These are phyloP conservation scores for Gortyna flavago DNA, from an alignment of 2,888 invertebrate species.

Conservation along the genomic window DNA sequence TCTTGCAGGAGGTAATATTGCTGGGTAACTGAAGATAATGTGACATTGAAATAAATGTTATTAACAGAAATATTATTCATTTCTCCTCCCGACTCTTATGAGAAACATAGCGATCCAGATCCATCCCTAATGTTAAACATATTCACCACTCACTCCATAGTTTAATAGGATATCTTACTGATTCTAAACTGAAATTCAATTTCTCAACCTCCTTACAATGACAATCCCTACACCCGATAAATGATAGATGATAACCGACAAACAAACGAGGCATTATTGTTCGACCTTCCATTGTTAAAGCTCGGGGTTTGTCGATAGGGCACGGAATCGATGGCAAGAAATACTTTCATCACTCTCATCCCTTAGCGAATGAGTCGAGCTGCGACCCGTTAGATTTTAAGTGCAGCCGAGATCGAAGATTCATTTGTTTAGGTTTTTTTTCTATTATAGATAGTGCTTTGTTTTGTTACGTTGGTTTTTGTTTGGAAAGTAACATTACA, in stretches of 20 bases:
- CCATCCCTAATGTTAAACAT: neutral
- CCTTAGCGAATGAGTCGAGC: slow-evolving; percentile 23
- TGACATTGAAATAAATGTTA: neutral
- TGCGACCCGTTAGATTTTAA: slow-evolving; percentile 39
- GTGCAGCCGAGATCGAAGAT: slow-evolving; percentile 22
- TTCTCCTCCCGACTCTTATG: neutral
- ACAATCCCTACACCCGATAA: slow-evolving; percentile 31
- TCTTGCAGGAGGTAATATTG: slow-evolving; percentile 5
- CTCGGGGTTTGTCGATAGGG: slow-evolving; percentile 65
- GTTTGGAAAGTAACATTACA: neutral
- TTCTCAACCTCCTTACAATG: slow-evolving; percentile 34
- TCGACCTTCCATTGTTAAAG: slow-evolving; percentile 58
- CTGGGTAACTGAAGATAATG: too few relatives aligned
- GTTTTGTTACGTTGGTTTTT: neutral
- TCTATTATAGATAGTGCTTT: slow-evolving; percentile 13
- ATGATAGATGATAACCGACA: slow-evolving; percentile 47
- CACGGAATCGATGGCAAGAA: slow-evolving; percentile 61
- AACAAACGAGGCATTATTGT: slow-evolving; percentile 64
- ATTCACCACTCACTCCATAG: slow-evolving; percentile 4
- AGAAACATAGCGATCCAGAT: neutral
- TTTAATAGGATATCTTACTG: slow-evolving; percentile 2
- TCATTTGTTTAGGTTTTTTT: slow-evolving; percentile 17
- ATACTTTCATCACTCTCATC: slow-evolving; percentile 64
- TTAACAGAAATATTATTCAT: neutral
- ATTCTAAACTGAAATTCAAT: slow-evolving; percentile 48